Conservation (phyloP, 2,888 invertebrate species). For the Polydrusus tereticollis region DNA sequence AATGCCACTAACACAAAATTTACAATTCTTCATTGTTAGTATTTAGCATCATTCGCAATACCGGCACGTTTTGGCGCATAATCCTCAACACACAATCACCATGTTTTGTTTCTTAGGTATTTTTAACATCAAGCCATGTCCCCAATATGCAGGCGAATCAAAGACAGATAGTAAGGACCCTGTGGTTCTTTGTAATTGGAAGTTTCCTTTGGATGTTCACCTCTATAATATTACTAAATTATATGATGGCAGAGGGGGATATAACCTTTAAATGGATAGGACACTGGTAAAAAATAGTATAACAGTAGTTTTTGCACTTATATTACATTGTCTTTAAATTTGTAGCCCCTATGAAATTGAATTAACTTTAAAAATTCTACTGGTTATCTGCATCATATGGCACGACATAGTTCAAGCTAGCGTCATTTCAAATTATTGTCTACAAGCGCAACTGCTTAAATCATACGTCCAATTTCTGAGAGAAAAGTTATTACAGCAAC, state of each 20-base stretch:
- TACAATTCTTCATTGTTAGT: too few species aligned
- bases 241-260: constrained; percentile 75
- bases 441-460: constrained; percentile 83
- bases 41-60: too few species aligned
- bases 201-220: constrained; percentile 80
- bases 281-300: constrained; percentile 66
- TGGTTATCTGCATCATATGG: constrained; percentile 78
- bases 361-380: constrained; percentile 71
- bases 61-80: too few species aligned
- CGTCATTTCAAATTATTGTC: constrained; percentile 84
- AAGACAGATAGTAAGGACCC: constrained; percentile 75
- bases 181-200: constrained; percentile 81
- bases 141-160: constrained; percentile 77
- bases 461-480: constrained; percentile 81
- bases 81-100: too few species aligned
- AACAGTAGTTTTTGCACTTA: neutral
- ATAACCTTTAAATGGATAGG: constrained; percentile 77
- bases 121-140: constrained; percentile 79
- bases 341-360: constrained; percentile 70
- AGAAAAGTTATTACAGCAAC: constrained; percentile 79
- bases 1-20: too few species aligned
- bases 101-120: constrained; percentile 70
- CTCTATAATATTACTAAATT: constrained; percentile 75
- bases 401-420: constrained; percentile 89
- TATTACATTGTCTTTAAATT: constrained; percentile 3